Evolutionary conservation across 2,888 invertebrate genomes (phyloP).

Genomic region (Empis livida): DNA sequence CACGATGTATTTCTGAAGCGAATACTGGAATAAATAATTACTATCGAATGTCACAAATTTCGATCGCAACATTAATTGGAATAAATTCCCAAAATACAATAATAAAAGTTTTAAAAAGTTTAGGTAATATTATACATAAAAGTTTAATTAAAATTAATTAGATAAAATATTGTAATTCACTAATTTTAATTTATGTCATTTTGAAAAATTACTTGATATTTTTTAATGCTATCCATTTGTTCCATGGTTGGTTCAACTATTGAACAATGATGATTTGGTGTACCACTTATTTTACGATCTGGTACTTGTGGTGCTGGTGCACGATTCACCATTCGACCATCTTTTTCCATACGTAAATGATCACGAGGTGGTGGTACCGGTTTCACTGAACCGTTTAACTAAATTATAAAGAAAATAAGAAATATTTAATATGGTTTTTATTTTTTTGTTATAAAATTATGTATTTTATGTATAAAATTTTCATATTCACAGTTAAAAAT

Average conservation of each 20-base stretch:
- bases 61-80: no score
- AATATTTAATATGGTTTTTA: neutral
- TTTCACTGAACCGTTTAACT: conserved; percentile 35
- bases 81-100: no score
- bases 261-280: conserved; percentile 32
- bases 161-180: no score
- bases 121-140: no score
- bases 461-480: no score
- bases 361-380: conserved; percentile 47
- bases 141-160: no score
- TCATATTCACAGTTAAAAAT: no score
- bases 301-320: conserved; percentile 56
- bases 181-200: no score
- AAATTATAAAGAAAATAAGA: conserved; percentile 3
- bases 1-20: no score
- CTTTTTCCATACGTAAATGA: conserved; percentile 48
- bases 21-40: no score
- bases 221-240: conserved; percentile 81
- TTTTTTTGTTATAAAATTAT: neutral
- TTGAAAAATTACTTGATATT: conserved; percentile 66
- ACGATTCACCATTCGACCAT: conserved; percentile 47
- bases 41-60: no score
- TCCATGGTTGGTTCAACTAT: conserved; percentile 61
- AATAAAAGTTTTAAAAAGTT: no score
- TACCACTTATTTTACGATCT: conserved; percentile 41